Base-by-base conservation (phyloP, 2,113 vertebrate genomes). In the Oreochromis tanganicae region DNA sequence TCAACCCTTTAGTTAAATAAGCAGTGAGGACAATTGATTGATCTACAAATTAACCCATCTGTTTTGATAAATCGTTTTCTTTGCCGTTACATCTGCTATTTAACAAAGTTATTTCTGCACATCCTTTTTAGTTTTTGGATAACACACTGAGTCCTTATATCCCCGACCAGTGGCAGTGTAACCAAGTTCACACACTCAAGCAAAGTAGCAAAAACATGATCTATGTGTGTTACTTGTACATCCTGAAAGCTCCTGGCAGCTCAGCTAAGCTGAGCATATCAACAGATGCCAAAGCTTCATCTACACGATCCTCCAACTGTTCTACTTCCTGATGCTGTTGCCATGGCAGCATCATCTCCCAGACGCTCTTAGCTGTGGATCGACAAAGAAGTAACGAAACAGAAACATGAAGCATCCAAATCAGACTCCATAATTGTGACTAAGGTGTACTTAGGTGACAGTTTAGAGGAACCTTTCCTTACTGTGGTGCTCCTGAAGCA, bases 191-290 rank as follows among this genome's bases (percentile, higher is more conserved):
- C 73, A 73, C 21, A 56, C 19, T 29, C 11, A 84, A 21, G 24
- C 55, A 24, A 57, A 43, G 17, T 27, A 84, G 24, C 32, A 78
- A 57, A n/a, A 41, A 29, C 29, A 38, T 11, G n/a, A 36, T 48
- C 19, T 19, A n/a, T 52, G 5, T 43, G 34, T 83, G 17, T 59
- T 88, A 96, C 97, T 95, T 96, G 95, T 96, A 97, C 24, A 92
- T 91, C 71, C 73, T 94, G 66, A 97, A 95, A 8, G 95, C 96
- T 75, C 97, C 96, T 1, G 97, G 96, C 52, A 97, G 80, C 41
- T 92, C 86, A 56, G 94, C 95, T 85, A 97, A 80, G 80, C 54
- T 13, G 9, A 96, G 56, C 90, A 94, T 38, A 81, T 96, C 95
- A 82, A 68, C 88, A 61, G 85, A 89, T 71, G 91, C 89, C 85